Evolutionary conservation across 1,140 invertebrate species (phyloP), one percentile per base, ranked within the genome.

Genomic region (Cyclina sinensis): DNA sequence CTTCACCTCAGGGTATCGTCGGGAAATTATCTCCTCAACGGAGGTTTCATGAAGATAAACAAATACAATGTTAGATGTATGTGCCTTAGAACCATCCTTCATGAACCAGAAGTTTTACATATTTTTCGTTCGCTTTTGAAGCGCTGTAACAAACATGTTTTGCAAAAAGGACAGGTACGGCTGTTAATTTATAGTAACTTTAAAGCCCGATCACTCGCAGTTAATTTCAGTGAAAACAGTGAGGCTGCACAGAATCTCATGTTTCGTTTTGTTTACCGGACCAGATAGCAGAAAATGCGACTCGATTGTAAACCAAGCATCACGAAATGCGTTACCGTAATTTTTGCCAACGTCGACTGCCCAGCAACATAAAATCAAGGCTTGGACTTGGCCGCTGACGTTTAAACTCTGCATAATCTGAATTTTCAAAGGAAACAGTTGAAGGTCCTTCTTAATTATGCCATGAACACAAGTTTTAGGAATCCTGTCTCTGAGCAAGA

Each of bases 191-290:
- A 86, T 30, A n/a, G 78, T 86, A 57, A 78, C 51, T 21, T 37
- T 86, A 62, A 86, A 86, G 48, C 59, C 84, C 18, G 78, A 86
- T 43, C n/a, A n/a, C n/a, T n/a, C n/a, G n/a, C n/a, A n/a, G n/a
- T n/a, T n/a, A n/a, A n/a, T n/a, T n/a, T n/a, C n/a, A n/a, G n/a
- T n/a, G n/a, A n/a, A n/a, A n/a, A n/a, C n/a, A n/a, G n/a, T n/a
- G n/a, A n/a, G n/a, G n/a, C 30, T 57, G 39, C 46, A 39, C 46
- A 51, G 51, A 74, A 86, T 24, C n/a, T 11, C 76, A 79, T 79
- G 51, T 79, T 57, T 57, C 32, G 76, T 32, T 79, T n/a, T 57
- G 16, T 48, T 54, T 30, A 37, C 76, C 51, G 7, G 76, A 32
- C 76, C 76, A 79, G 48, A 79, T 24, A 54, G 35, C 27, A 79